Evolutionary conservation across 2,888 invertebrate species (phyloP).

Genomic region (Rosalia funebris): DNA sequence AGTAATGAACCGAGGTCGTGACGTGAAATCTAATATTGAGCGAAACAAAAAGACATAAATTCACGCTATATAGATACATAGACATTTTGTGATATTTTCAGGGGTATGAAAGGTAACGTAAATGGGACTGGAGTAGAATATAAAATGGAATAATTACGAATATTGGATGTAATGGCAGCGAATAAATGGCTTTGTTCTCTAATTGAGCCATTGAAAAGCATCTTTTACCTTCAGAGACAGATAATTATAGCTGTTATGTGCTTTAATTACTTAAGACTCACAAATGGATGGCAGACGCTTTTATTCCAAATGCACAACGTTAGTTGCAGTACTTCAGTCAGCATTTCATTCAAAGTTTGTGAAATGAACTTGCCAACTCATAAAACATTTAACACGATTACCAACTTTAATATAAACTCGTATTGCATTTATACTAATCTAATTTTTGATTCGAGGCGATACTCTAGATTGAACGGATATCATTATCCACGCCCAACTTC

Average conservation of each 20-base stretch:
- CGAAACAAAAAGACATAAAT: constrained; percentile 7
- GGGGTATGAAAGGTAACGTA: constrained; percentile 22
- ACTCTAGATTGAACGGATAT: constrained; percentile 4
- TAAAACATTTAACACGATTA: constrained; percentile 14
- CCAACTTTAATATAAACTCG: constrained; percentile 7
- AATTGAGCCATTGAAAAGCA: constrained; percentile 39
- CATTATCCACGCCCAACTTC: not conserved
- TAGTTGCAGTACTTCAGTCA: constrained; percentile 4
- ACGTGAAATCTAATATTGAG: constrained; percentile 1
- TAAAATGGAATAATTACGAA: constrained; percentile 33
- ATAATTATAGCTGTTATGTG: constrained; percentile 32
- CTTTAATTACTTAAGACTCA: constrained; percentile 29
- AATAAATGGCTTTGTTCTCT: constrained; percentile 32
- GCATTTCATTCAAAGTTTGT: constrained; percentile 4
- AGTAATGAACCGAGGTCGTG: constrained; percentile 21
- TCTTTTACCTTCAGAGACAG: constrained; percentile 25
- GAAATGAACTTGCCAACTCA: constrained; percentile 12
- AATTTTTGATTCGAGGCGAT: not conserved
- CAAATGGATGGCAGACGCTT: constrained; percentile 15
- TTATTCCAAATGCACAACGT: constrained; percentile 10
- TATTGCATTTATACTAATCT: constrained; percentile 12
- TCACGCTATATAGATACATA: not conserved
- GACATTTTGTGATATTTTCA: constrained; percentile 18
- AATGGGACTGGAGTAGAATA: constrained; percentile 20
- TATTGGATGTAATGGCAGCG: constrained; percentile 28